Conservation (phyloP, 2,797 vertebrate species). For the Pyrocephalus nanus region DNA sequence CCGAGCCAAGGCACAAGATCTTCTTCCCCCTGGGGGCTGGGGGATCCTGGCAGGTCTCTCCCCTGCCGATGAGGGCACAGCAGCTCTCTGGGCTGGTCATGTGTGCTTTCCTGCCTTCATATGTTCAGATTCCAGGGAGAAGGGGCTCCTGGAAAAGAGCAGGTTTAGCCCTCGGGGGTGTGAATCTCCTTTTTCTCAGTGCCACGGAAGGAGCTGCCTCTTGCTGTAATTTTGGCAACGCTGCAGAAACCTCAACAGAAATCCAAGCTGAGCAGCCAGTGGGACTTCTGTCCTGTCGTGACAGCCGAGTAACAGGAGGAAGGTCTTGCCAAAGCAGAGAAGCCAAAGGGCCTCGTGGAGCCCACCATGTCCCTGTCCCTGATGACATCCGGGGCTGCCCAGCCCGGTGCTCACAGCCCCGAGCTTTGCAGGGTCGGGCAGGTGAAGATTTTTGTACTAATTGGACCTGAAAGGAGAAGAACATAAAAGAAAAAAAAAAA, state of each 20-base stretch:
- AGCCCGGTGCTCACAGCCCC: accelerated
- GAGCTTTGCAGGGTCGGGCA: background rate
- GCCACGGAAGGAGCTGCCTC: background rate
- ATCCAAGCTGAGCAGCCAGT: background rate
- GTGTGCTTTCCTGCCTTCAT: accelerated
- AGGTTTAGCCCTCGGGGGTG: background rate
- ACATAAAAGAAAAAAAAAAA: background rate
- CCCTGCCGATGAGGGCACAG: accelerated
- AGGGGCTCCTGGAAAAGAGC: background rate
- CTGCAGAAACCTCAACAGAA: background rate
- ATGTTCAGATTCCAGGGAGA: accelerated
- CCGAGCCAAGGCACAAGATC: no score
- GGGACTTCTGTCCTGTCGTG: background rate
- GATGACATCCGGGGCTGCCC: accelerated
- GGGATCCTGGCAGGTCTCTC: background rate
- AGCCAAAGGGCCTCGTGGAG: background rate
- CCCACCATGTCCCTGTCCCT: background rate
- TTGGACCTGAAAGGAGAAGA: background rate
- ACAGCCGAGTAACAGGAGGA: background rate
- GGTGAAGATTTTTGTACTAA: background rate
- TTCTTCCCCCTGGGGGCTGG: background rate
- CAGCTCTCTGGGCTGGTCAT: background rate
- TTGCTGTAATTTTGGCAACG: background rate
- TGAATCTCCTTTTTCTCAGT: background rate
- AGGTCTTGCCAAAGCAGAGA: accelerated